These are phyloP conservation scores for Acridotheres tristis DNA, from an alignment of 2,797 vertebrate species.

Conservation along the genomic window DNA sequence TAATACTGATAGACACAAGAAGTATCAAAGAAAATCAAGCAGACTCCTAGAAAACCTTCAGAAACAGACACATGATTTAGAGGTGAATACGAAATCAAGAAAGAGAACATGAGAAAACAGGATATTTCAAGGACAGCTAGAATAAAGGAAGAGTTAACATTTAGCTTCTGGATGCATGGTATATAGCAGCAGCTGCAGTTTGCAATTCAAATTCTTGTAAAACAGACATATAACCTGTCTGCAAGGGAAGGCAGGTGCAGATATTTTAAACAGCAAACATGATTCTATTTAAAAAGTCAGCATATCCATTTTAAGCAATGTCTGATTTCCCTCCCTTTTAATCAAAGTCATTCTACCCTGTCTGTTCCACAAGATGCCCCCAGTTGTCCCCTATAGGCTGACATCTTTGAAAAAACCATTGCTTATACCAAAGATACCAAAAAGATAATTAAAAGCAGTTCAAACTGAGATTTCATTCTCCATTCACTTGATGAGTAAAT, in stretches of 20 bases:
- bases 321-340: background rate
- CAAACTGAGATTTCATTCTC: constrained; percentile 39
- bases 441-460: constrained; percentile 60
- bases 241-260: background rate
- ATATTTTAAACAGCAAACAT: background rate
- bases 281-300: background rate
- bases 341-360: constrained; percentile 13
- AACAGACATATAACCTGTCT: background rate
- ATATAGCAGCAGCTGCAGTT: background rate
- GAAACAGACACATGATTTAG: background rate
- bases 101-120: background rate
- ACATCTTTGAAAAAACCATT: constrained; percentile 39
- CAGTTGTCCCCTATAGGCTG: background rate
- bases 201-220: constrained; percentile 37
- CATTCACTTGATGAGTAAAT: background rate
- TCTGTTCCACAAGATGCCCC: background rate
- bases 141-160: background rate
- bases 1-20: background rate
- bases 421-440: constrained; percentile 26
- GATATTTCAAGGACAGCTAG: background rate
- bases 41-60: background rate
- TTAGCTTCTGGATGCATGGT: background rate
- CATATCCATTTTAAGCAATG: background rate
- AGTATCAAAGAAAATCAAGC: background rate
- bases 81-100: background rate